phyloP scores from a whole-genome alignment of 64 coral and sea anemone genomes.

The Astreopora myriophthalma region DNA sequence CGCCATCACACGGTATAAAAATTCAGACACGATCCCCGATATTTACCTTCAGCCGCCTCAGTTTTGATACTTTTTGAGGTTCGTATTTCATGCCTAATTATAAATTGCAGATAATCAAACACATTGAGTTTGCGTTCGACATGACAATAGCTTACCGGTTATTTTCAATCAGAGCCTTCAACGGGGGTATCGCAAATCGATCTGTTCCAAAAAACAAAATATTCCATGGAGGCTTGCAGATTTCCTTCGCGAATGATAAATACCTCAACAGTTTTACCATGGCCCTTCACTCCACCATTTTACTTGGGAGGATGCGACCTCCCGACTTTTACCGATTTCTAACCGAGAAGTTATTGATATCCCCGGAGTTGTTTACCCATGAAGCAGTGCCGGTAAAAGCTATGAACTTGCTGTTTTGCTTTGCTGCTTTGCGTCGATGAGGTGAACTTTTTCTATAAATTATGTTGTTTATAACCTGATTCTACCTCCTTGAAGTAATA shows the following conservation, averaged over 20 bases:
- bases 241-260: neutral
- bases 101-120: no score
- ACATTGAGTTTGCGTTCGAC: no score
- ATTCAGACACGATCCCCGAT: no score
- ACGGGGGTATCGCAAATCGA: constrained; percentile 64
- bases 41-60: no score
- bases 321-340: neutral
- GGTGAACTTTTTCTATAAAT: neutral
- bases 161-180: constrained; percentile 56
- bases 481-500: constrained; percentile 7
- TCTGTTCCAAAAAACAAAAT: constrained; percentile 84
- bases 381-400: neutral
- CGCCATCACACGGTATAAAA: no score
- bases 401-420: constrained; percentile 5
- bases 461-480: constrained; percentile 31
- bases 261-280: neutral
- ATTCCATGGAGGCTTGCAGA: constrained; percentile 47
- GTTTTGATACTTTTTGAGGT: no score
- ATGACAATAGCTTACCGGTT: neutral
- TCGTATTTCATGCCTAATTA: no score
- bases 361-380: neutral
- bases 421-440: neutral
- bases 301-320: neutral
- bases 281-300: neutral
- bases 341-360: neutral